Evolutionary conservation across 2,113 vertebrate species (phyloP).

Genomic region (Agelaius phoeniceus): DNA sequence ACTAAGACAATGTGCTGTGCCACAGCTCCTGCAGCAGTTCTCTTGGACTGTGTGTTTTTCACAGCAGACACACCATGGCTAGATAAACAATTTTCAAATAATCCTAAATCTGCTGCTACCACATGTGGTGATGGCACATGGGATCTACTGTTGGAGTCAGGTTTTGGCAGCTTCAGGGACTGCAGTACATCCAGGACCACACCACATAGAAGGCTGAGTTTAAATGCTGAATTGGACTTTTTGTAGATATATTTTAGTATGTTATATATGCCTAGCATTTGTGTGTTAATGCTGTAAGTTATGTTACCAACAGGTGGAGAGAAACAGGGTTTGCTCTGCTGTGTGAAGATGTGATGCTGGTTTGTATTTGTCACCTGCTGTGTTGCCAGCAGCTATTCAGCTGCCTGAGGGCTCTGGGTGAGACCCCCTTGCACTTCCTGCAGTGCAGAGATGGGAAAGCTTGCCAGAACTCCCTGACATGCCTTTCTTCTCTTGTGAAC

Average conservation of each 20-base stretch:
- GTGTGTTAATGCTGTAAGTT: neutral
- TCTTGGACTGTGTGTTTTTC: neutral
- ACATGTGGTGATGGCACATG: accelerated
- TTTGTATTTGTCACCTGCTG: neutral
- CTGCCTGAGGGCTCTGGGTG: neutral
- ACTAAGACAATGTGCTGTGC: neutral
- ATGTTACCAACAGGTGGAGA: neutral
- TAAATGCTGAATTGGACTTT: neutral
- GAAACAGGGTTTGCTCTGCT: neutral
- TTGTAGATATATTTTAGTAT: neutral
- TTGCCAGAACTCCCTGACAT: neutral
- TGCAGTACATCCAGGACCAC: neutral
- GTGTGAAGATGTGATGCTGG: neutral
- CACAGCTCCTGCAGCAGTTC: neutral
- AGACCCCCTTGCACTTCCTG: neutral
- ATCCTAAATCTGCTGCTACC: neutral
- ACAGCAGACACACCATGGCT: neutral
- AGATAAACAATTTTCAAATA: neutral
- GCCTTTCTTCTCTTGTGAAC: neutral
- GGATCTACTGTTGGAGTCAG: neutral
- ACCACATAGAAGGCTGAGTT: accelerated
- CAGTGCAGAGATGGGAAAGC: neutral
- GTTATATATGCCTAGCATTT: neutral
- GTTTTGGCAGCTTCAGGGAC: neutral
- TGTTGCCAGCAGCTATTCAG: neutral